These are phyloP conservation scores for Archegozetes longisetosus DNA, from an alignment of 1,140 invertebrate genomes.

Conservation along the genomic window DNA sequence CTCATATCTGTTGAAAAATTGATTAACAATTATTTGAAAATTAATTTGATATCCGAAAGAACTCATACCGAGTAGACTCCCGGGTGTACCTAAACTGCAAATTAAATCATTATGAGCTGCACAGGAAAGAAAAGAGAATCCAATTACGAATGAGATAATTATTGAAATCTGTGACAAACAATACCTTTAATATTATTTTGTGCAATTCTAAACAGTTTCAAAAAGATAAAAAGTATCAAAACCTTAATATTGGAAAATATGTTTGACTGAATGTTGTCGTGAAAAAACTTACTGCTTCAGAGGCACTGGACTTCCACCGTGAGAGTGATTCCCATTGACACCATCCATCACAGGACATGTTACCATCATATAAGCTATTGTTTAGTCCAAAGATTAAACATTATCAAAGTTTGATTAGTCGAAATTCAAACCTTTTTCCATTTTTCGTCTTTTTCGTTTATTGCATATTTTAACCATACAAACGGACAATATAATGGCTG, in stretches of 20 bases:
- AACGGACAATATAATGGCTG: slow-evolving; percentile 84
- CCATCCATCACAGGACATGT: slow-evolving; percentile 81
- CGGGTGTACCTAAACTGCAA: slow-evolving; percentile 7
- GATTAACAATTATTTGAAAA: background rate
- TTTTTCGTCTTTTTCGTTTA: slow-evolving; percentile 83
- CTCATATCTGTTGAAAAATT: slow-evolving; percentile 18
- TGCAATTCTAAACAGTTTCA: slow-evolving; percentile 5
- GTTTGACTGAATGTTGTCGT: background rate
- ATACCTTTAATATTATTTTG: slow-evolving; percentile 12
- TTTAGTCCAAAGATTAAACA: slow-evolving; percentile 19
- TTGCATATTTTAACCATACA: slow-evolving; percentile 95
- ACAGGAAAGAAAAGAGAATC: background rate
- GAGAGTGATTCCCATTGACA: slow-evolving; percentile 59
- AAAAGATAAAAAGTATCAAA: background rate
- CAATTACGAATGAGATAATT: background rate
- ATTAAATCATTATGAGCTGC: slow-evolving; percentile 6
- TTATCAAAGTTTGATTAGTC: background rate
- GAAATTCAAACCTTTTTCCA: slow-evolving; percentile 72
- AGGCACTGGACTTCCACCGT: slow-evolving; percentile 80
- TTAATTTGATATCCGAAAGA: background rate
- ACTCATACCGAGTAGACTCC: slow-evolving; percentile 12
- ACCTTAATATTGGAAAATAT: slow-evolving; percentile 4
- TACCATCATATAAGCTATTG: slow-evolving; percentile 87
- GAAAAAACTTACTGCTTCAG: slow-evolving; percentile 64
- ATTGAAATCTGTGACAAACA: background rate